A percentile compares a stretch with the other conserved stretches of the same genome.
phyloP scores from a whole-genome alignment of 2,113 vertebrate species.

The Fukomys damarensis region DNA sequence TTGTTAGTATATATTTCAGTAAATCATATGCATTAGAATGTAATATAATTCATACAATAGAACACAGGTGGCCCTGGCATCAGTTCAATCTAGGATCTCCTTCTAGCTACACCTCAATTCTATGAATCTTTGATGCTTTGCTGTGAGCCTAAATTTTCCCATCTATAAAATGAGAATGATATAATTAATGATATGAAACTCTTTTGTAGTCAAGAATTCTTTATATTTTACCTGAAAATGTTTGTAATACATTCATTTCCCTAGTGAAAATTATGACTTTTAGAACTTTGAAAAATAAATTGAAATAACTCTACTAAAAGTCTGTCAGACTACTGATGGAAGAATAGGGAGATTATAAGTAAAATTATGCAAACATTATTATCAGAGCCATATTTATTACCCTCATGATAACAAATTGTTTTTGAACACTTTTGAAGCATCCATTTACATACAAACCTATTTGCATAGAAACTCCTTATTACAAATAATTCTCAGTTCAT shows the following conservation, averaged over 20 bases:
- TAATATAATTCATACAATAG: not conserved
- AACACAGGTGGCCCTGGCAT: not conserved
- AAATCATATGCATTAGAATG: not conserved
- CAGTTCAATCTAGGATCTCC: not conserved
- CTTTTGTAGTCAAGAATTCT: not conserved
- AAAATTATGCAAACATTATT: slow-evolving; percentile 59
- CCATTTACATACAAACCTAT: slow-evolving; percentile 74
- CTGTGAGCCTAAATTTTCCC: slow-evolving; percentile 6
- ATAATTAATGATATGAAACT: not conserved
- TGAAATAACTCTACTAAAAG: slow-evolving; percentile 3
- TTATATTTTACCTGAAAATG: slow-evolving; percentile 19
- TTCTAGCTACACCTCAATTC: not conserved
- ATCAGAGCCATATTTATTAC: slow-evolving; percentile 54
- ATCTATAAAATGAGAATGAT: not conserved
- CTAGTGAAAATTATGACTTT: not conserved
- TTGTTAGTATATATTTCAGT: not conserved
- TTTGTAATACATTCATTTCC: not conserved
- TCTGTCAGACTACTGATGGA: not conserved
- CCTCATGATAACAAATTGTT: slow-evolving; percentile 72
- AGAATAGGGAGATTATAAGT: not conserved
- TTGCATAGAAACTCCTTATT: slow-evolving; percentile 76
- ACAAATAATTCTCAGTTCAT: slow-evolving; percentile 78
- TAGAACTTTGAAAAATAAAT: not conserved
- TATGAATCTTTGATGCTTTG: not conserved
- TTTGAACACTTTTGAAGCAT: slow-evolving; percentile 65